These are phyloP conservation scores for Dendrophyllia cribrosa DNA, from an alignment of 64 coral and sea anemone species.

Conservation along the genomic window DNA sequence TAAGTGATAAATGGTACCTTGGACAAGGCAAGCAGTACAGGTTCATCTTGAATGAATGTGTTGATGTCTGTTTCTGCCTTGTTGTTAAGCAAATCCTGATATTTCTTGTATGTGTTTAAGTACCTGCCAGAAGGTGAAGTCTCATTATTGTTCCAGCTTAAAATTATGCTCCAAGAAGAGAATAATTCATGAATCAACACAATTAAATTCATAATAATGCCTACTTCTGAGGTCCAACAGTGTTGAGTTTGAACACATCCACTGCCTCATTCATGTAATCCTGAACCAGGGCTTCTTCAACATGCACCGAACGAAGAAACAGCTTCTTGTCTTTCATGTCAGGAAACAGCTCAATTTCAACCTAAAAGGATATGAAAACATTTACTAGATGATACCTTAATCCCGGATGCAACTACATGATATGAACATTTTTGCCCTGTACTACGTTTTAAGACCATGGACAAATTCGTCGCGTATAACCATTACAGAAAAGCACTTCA, in stretches of 20 bases:
- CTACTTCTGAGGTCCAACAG: constrained; percentile 96
- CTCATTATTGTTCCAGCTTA: no score
- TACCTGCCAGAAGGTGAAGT: constrained; percentile 56
- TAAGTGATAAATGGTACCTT: constrained; percentile 65
- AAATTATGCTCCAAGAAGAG: neutral
- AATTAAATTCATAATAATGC: neutral
- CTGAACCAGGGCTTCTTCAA: constrained; percentile 94
- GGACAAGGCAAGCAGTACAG: constrained; percentile 84
- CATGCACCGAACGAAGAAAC: constrained; percentile 81
- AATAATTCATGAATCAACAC: neutral
- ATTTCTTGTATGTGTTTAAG: constrained; percentile 95
- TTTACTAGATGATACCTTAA: neutral
- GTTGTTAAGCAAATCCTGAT: constrained; percentile 97
- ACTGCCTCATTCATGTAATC: constrained; percentile 98
- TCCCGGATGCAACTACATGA: neutral
- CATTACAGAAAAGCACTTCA: no score
- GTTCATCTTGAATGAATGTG: constrained; percentile 92
- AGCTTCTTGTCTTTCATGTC: constrained; percentile 95
- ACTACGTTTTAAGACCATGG: no score
- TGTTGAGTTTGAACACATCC: constrained; percentile 92
- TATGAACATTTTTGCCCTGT: no score
- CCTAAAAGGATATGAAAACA: constrained; percentile 24
- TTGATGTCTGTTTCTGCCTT: constrained; percentile 97
- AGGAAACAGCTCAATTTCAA: constrained; percentile 96
- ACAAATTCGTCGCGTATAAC: no score